phyloP scores from a whole-genome alignment of 2,113 vertebrate species.

The Plotosus lineatus region DNA sequence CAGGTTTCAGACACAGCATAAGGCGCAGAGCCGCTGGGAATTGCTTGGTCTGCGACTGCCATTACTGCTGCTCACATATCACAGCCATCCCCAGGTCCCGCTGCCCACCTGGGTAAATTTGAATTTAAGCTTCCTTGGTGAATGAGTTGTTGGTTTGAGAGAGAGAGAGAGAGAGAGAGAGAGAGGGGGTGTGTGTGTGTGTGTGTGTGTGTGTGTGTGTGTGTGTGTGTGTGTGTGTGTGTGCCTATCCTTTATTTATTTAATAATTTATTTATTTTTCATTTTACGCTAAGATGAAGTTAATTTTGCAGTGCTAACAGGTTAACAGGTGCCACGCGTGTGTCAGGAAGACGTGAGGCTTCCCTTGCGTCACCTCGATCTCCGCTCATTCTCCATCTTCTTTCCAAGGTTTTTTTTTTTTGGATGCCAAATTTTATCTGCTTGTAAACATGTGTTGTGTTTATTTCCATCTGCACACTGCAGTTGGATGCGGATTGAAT shows the following conservation, averaged over 20 bases:
- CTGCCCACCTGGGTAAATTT: slow-evolving; percentile 67
- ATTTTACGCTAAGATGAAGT: slow-evolving; percentile 13
- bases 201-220: slow-evolving; percentile 5
- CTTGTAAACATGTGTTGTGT: neutral
- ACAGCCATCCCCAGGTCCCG: slow-evolving; percentile 38
- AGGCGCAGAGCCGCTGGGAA: slow-evolving; percentile 68
- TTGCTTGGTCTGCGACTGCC: slow-evolving; percentile 64
- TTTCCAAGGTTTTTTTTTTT: neutral
- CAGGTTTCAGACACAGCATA: slow-evolving; percentile 64
- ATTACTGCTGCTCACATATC: slow-evolving; percentile 56
- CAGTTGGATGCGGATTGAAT: neutral
- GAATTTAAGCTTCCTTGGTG: slow-evolving; percentile 49
- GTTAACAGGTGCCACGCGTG: slow-evolving; percentile 3
- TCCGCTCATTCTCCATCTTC: neutral
- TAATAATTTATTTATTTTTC: too few species aligned
- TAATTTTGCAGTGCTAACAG: slow-evolving; percentile 21
- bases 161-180: slow-evolving; percentile 13
- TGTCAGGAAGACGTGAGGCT: slow-evolving; percentile 1
- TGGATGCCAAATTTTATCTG: neutral
- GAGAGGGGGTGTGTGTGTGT: neutral
- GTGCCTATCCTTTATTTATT: slow-evolving; percentile 4
- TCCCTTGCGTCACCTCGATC: neutral
- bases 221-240: slow-evolving; percentile 9
- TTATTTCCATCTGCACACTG: neutral
- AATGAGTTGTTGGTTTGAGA: slow-evolving; percentile 45